Evolutionary conservation across 2,797 vertebrate genomes (phyloP).

Genomic region (Caiman crocodilus): DNA sequence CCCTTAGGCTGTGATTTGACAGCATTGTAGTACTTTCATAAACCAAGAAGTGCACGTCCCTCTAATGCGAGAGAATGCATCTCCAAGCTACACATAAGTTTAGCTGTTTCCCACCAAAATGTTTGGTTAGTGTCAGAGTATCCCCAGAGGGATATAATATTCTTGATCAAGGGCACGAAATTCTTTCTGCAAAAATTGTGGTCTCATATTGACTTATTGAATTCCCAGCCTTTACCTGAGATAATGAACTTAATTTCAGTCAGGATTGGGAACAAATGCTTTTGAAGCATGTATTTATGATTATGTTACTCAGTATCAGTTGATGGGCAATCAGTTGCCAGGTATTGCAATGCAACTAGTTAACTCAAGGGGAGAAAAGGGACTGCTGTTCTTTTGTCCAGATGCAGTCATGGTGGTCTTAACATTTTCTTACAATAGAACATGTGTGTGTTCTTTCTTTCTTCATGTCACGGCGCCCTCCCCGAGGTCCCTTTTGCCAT

Average conservation of each 20-base stretch:
- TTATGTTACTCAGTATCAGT: not conserved
- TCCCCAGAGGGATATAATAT: not conserved
- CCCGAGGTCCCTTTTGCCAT: no score
- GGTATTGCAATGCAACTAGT: not conserved
- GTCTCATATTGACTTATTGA: not conserved
- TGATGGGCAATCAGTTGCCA: fast-evolving
- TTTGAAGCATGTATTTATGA: fast-evolving
- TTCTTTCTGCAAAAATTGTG: not conserved
- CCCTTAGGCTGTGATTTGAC: not conserved
- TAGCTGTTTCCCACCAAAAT: not conserved
- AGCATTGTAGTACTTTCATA: not conserved
- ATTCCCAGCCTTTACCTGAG: not conserved
- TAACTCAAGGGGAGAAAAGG: not conserved
- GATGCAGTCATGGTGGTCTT: fast-evolving
- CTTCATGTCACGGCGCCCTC: no score
- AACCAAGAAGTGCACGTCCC: not conserved
- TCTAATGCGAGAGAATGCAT: not conserved
- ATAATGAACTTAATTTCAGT: not conserved
- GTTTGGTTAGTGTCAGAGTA: not conserved
- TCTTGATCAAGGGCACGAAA: not conserved
- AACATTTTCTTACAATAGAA: not conserved
- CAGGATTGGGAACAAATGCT: no score
- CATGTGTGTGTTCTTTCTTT: not conserved
- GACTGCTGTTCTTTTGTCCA: not conserved
- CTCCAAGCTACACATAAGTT: not conserved